Conservation (phyloP, 2,113 vertebrate genomes). For the Tragelaphus strepsiceros region DNA sequence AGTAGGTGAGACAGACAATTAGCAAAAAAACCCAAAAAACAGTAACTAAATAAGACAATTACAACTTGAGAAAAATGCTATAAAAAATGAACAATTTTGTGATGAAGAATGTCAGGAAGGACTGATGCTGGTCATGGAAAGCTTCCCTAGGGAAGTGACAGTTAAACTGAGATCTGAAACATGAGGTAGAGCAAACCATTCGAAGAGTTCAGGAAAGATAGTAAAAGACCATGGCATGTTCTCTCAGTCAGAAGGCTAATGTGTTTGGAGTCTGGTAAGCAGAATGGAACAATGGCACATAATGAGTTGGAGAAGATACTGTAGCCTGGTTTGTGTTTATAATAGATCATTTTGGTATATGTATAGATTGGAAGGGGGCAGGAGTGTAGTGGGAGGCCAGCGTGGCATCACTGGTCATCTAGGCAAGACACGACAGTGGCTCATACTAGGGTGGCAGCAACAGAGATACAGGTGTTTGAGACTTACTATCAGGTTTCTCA, state of each 20-base stretch:
- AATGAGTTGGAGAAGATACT: not conserved
- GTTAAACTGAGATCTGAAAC: conserved; percentile 33
- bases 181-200: conserved; percentile 1
- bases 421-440: not conserved
- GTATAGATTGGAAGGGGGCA: not conserved
- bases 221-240: not conserved
- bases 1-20: not conserved
- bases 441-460: not conserved
- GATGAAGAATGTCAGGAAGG: conserved; percentile 1
- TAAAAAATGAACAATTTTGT: conserved; percentile 2
- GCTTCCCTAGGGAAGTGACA: not conserved
- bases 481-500: not conserved
- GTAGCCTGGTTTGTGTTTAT: not conserved
- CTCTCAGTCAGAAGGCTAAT: not conserved
- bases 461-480: not conserved
- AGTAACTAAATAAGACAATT: not conserved
- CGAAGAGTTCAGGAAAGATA: not conserved
- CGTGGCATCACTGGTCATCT: not conserved
- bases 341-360: conserved; percentile 25
- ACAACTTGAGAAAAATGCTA: conserved; percentile 23
- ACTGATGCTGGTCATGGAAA: not conserved
- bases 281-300: not conserved
- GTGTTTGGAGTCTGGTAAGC: not conserved
- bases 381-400: not conserved
- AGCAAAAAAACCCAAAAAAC: not conserved